Evolutionary conservation across 2,888 invertebrate genomes (phyloP).

Genomic region (Crioceris asparagi): DNA sequence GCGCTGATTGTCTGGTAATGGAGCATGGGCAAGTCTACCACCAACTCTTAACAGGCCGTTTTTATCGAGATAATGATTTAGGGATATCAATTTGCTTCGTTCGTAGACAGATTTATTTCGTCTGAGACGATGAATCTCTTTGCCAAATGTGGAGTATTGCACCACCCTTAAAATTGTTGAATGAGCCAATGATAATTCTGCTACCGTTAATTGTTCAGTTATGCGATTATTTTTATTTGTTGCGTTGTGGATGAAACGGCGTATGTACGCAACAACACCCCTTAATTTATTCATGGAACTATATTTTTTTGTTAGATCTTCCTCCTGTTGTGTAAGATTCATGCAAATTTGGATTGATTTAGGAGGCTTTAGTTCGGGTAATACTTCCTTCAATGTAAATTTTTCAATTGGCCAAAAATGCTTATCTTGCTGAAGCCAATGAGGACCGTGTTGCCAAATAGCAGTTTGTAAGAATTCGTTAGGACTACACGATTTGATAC

Average conservation of each 20-base stretch:
- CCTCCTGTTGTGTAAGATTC: too few species aligned
- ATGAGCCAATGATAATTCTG: neutral
- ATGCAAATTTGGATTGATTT: too few species aligned
- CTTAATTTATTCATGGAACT: too few species aligned
- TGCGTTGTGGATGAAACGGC: too few species aligned
- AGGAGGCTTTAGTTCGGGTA: neutral
- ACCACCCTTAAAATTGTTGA: neutral
- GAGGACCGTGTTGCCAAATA: neutral
- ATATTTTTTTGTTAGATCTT: too few species aligned
- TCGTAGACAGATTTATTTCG: neutral
- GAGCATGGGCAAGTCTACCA: neutral
- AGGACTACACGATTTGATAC: neutral
- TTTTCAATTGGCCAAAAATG: neutral
- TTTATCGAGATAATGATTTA: neutral
- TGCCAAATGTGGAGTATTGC: neutral
- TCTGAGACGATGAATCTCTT: neutral
- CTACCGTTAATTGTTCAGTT: too few species aligned
- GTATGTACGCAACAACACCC: too few species aligned
- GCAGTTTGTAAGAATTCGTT: neutral
- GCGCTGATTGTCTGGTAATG: neutral
- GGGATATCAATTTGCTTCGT: neutral
- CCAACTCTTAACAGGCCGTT: neutral
- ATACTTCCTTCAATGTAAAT: neutral
- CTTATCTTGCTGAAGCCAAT: neutral
- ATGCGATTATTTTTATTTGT: too few species aligned